Conservation (phyloP, 2,797 vertebrate species). For the Cuniculus paca region DNA sequence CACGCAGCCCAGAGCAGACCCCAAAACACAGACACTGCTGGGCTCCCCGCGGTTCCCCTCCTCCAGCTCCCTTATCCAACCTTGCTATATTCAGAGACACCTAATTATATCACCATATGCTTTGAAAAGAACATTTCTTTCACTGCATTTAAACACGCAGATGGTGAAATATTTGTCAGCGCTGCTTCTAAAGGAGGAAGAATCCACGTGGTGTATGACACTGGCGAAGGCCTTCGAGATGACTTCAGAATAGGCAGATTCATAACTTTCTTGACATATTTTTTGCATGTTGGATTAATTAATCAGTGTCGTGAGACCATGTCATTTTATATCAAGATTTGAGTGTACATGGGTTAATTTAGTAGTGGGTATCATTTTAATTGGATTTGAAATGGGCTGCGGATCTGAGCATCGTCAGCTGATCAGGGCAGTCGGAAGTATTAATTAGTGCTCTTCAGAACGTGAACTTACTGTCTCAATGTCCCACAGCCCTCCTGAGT, state of each 20-base stretch:
- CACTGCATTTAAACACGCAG: constrained; percentile 72
- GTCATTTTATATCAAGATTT: constrained; percentile 82
- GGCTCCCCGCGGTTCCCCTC: constrained; percentile 15
- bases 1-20: neutral
- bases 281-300: constrained; percentile 83
- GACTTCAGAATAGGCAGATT: constrained; percentile 65
- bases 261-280: constrained; percentile 81
- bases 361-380: constrained; percentile 81
- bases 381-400: constrained; percentile 84
- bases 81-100: constrained; percentile 68
- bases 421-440: constrained; percentile 80
- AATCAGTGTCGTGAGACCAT: constrained; percentile 80
- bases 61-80: constrained; percentile 62
- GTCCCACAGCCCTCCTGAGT: constrained; percentile 29
- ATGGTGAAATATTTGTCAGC: constrained; percentile 25
- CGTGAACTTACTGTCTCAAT: constrained; percentile 69
- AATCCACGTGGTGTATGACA: constrained; percentile 43
- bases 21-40: neutral
- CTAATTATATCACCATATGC: constrained; percentile 65
- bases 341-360: constrained; percentile 82
- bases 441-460: constrained; percentile 74
- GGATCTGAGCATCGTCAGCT: constrained; percentile 77
- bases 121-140: constrained; percentile 79
- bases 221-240: constrained; percentile 62
- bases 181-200: constrained; percentile 50